These are phyloP conservation scores for Myodes glareolus DNA, from an alignment of 2,113 vertebrate species.

Conservation along the genomic window DNA sequence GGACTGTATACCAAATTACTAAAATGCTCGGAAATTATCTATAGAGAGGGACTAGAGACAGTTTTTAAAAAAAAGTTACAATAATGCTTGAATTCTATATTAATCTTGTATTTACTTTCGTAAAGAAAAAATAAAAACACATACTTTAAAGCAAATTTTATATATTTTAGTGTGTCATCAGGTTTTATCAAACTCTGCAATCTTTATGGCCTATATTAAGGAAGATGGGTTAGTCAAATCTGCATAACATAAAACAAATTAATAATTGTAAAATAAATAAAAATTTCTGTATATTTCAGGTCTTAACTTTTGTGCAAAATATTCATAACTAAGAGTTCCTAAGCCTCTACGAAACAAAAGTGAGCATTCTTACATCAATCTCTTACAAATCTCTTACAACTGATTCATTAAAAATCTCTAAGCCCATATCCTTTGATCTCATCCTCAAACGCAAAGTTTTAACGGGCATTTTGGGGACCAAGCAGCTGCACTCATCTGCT, in stretches of 20 bases:
- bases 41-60: background rate
- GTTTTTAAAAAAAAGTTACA: background rate
- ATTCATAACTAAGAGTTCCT: slow-evolving; percentile 36
- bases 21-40: background rate
- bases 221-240: slow-evolving; percentile 24
- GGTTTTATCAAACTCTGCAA: slow-evolving; percentile 38
- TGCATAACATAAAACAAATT: slow-evolving; percentile 47
- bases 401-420: slow-evolving; percentile 23
- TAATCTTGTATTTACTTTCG: background rate
- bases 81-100: slow-evolving; percentile 25
- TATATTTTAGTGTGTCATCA: slow-evolving; percentile 25
- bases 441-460: slow-evolving; percentile 25
- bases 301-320: slow-evolving; percentile 9
- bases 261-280: slow-evolving; percentile 1
- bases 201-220: slow-evolving; percentile 8
- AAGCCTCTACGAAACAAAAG: background rate
- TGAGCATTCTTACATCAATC: background rate
- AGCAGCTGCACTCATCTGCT: background rate
- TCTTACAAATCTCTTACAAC: slow-evolving; percentile 39
- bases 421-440: background rate
- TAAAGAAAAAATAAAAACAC: slow-evolving; percentile 14
- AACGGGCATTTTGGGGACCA: background rate
- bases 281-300: background rate
- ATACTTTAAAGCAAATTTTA: slow-evolving; percentile 41
- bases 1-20: background rate